Conservation (phyloP, 2,113 vertebrate genomes). For the Rostratula benghalensis region DNA sequence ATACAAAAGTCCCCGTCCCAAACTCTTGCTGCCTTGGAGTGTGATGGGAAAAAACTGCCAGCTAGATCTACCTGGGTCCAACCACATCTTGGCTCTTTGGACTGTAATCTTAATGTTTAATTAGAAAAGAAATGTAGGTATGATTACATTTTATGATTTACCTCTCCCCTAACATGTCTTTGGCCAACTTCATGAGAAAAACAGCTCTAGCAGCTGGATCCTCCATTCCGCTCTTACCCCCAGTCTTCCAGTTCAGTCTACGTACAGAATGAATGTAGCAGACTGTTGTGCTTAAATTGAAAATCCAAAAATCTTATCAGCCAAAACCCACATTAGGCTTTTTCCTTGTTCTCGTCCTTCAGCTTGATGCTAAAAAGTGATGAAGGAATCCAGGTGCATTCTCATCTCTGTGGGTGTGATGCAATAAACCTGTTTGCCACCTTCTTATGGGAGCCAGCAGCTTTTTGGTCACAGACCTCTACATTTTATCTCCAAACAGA, state of each 20-base stretch:
- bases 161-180: background rate
- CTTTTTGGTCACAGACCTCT: background rate
- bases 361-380: background rate
- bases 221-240: background rate
- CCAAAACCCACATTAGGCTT: background rate
- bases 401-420: background rate
- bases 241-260: background rate
- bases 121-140: background rate
- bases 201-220: background rate
- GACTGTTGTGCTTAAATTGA: background rate
- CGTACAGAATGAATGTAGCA: background rate
- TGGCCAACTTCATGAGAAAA: background rate
- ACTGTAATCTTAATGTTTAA: background rate
- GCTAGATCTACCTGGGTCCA: background rate
- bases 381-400: background rate
- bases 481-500: background rate
- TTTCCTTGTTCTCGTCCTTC: background rate
- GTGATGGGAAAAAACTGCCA: background rate
- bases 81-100: background rate
- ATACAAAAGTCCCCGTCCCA: background rate
- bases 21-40: background rate
- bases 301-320: background rate
- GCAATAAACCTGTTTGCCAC: background rate
- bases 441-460: background rate
- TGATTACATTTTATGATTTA: background rate